phyloP scores from a whole-genome alignment of 23 tunicate species.

The Diplosoma virens region DNA sequence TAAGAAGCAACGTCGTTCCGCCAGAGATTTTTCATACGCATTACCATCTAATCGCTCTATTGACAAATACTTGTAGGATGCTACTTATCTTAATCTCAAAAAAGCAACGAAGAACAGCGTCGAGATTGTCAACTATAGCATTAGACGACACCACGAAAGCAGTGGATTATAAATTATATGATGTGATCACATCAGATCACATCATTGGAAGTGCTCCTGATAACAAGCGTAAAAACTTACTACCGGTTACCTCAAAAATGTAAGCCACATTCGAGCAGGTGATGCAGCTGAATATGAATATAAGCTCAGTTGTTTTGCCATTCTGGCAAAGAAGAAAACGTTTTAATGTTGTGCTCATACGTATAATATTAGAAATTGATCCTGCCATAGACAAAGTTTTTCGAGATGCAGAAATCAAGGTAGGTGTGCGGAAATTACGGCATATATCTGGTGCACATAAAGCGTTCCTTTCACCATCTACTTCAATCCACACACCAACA shows the following conservation, averaged over 20 bases:
- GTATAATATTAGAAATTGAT: not conserved
- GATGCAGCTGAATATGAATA: not conserved
- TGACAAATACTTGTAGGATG: not conserved
- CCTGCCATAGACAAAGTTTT: not conserved
- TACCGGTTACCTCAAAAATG: not conserved
- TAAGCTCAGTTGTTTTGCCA: not conserved
- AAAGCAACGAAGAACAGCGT: not conserved
- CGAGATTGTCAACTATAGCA: not conserved
- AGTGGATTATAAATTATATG: not conserved
- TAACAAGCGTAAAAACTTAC: not conserved
- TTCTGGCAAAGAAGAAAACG: conserved; percentile 8
- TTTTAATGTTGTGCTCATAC: conserved; percentile 1
- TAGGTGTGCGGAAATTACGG: not conserved
- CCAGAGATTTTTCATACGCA: not conserved
- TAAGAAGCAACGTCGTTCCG: not conserved
- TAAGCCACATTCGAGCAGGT: not conserved
- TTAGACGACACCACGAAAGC: not conserved
- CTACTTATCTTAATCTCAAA: not conserved
- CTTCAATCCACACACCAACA: not conserved
- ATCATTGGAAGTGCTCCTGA: not conserved
- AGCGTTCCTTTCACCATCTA: not conserved
- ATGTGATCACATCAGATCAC: too few species aligned
- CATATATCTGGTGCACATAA: not conserved
- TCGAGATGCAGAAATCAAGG: not conserved
- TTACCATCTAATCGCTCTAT: not conserved